Evolutionary conservation across 2,113 vertebrate species (phyloP).

Genomic region (Ictidomys tridecemlineatus): DNA sequence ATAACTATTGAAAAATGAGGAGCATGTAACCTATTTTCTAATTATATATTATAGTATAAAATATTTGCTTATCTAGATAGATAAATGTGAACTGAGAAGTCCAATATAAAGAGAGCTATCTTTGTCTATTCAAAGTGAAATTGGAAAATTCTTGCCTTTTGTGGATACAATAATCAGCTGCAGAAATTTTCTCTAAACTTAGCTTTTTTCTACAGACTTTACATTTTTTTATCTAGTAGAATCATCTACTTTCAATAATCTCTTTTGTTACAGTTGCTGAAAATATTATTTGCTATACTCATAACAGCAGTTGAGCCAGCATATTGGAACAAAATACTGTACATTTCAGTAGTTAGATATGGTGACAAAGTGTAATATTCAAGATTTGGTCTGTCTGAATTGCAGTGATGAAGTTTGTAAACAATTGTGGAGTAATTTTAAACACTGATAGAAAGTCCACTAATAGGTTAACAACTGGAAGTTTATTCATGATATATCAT

Average conservation of each 20-base stretch:
- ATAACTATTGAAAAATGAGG: not conserved
- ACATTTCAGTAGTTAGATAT: not conserved
- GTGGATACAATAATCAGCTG: not conserved
- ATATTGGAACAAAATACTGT: not conserved
- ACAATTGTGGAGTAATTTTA: not conserved
- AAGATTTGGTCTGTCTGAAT: not conserved
- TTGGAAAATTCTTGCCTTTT: not conserved
- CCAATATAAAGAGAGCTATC: not conserved
- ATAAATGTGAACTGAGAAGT: not conserved
- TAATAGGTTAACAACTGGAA: not conserved
- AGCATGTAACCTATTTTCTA: not conserved
- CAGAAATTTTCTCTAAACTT: not conserved
- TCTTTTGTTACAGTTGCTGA: not conserved
- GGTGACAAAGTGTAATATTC: not conserved
- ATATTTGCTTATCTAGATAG: not conserved
- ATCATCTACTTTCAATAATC: not conserved
- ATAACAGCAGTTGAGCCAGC: not conserved
- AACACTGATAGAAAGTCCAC: not conserved
- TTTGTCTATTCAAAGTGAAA: not conserved
- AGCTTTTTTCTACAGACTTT: not conserved
- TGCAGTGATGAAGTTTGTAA: not conserved
- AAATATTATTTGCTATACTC: not conserved
- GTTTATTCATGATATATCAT: not conserved
- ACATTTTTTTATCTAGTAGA: not conserved
- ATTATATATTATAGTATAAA: not conserved